phyloP scores from a whole-genome alignment of 2,797 vertebrate genomes.

The Margarornis squamiger region DNA sequence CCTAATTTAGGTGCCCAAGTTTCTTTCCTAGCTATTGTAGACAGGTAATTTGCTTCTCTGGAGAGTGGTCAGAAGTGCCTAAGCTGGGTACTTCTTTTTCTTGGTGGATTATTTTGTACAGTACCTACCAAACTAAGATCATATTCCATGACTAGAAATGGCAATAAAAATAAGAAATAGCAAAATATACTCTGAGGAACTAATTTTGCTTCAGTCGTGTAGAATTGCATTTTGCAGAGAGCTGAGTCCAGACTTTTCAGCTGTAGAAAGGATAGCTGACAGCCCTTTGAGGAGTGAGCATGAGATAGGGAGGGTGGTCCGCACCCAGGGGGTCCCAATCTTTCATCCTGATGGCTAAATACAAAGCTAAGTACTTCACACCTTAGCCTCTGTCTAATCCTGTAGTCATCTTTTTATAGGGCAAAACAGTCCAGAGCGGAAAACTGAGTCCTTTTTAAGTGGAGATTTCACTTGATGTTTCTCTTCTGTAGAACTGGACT shows the following conservation, averaged over 20 bases:
- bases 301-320: background rate
- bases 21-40: background rate
- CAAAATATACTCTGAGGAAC: background rate
- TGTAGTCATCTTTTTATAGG: background rate
- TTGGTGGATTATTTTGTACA: background rate
- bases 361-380: background rate
- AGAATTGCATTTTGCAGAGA: background rate
- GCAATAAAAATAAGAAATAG: background rate
- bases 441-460: background rate
- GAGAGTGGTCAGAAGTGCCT: background rate
- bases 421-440: background rate
- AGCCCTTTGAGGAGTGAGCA: background rate
- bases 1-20: background rate
- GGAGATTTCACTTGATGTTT: background rate
- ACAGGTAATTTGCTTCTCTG: background rate
- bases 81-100: background rate
- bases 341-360: background rate
- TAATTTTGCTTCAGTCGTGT: constrained; percentile 12
- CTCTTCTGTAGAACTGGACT: background rate
- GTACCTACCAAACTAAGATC: background rate
- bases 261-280: background rate
- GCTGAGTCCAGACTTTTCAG: background rate
- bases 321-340: background rate
- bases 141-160: background rate
- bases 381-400: background rate